Percentiles rank a stretch among this genome's conserved stretches.
Conservation (phyloP, 2,888 invertebrate species). For the Diploptera punctata region DNA sequence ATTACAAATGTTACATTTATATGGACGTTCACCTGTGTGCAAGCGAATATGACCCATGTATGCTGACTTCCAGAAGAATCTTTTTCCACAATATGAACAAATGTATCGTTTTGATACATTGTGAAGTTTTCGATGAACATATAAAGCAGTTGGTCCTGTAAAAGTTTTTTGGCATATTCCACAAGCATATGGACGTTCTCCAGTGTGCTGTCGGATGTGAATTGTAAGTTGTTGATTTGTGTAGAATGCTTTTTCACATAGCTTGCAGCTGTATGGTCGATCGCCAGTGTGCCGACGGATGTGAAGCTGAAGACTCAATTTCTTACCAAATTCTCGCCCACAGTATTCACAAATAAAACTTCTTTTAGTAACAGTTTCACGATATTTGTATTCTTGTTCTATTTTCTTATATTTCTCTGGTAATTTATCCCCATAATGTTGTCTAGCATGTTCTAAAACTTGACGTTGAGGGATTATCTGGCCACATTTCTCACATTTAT, state of each 20-base stretch:
- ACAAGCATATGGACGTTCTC: slow-evolving; percentile 59
- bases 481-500: slow-evolving; percentile 2
- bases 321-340: slow-evolving; percentile 3
- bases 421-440: slow-evolving; percentile 16
- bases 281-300: slow-evolving; percentile 47
- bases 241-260: slow-evolving; percentile 47
- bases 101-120: neutral
- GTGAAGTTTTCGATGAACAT: slow-evolving; percentile 16
- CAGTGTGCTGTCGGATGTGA: slow-evolving; percentile 58
- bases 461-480: neutral
- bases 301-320: slow-evolving; percentile 44
- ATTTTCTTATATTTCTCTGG: slow-evolving; percentile 20
- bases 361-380: neutral
- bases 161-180: slow-evolving; percentile 59
- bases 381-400: neutral
- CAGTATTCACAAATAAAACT: slow-evolving; percentile 29
- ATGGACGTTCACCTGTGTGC: slow-evolving; percentile 64
- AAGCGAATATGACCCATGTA: neutral
- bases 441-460: slow-evolving; percentile 9
- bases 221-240: slow-evolving; percentile 56
- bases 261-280: slow-evolving; percentile 46
- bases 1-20: slow-evolving; percentile 68
- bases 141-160: slow-evolving; percentile 46
- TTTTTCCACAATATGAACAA: slow-evolving; percentile 12
- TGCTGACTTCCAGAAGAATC: neutral